Base-by-base conservation (phyloP, 2,113 vertebrate genomes). In the Pterocles orientalis region DNA sequence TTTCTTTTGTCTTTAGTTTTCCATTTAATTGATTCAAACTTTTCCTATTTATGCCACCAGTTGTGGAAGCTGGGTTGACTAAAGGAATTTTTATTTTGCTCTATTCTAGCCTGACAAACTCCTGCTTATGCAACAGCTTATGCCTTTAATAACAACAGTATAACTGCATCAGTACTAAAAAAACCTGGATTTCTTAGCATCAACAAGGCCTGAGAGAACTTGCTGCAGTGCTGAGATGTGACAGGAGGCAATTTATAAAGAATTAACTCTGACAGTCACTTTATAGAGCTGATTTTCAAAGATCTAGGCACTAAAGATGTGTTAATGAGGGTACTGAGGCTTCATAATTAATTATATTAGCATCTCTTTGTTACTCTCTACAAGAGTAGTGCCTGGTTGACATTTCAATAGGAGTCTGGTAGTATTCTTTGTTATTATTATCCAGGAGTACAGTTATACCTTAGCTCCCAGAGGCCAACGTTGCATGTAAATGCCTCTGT, bases 341-440 rank as follows among this genome's bases (percentile, higher is more conserved):
- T 96, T 97, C 94, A 82, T 96, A 94, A 96, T 96, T 97, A 97
- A 96, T 96, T 88, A 95, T 94, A 94, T 96, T 96, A 96, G 90
- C 95, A 95, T 95, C 86, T 96, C 95, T 96, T 96, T 96, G 94
- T 97, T 93, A 93, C 80, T 81, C 34, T 60, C 57, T 94, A 71
- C 72, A 90, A 93, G 88, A 88, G 79, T 41, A 84, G 80, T 92
- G 92, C 80, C 88, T 91, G 90, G 90, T 15, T 97, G 95, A 95
- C 94, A 96, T 95, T 96, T 96, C 95, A 97, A 91, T 96, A 78
- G 86, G 60, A 90, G 90, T 78, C 88, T 95, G 86, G 83, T 93
- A 72, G 69, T 96, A 75, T 82, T 96, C 95, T 97, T 96, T 96
- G 90, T 96, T 87, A 50, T 97, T 83, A 56, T 94, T 94, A 95